Evolutionary conservation across 2,113 vertebrate species (phyloP).

Genomic region (Meleagris gallopavo): DNA sequence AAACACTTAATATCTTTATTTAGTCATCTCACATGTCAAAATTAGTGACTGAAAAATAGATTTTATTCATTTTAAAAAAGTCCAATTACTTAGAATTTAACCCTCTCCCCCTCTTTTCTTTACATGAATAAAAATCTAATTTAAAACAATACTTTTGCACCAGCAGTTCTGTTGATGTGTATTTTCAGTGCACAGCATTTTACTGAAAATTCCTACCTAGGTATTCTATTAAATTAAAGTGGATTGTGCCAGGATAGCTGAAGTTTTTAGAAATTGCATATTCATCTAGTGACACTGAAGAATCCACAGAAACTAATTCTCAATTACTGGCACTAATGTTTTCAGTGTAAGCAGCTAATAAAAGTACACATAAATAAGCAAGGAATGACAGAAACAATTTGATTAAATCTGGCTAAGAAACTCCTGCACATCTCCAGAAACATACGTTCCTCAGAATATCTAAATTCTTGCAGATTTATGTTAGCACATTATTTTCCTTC

Average conservation of each 20-base stretch:
- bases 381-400: background rate
- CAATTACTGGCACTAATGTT: background rate
- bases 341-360: background rate
- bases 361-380: background rate
- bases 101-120: background rate
- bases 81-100: background rate
- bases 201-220: background rate
- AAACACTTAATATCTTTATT: background rate
- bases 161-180: background rate
- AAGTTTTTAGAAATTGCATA: background rate
- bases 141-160: background rate
- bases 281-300: background rate
- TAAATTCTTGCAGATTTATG: background rate
- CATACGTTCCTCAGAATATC: background rate
- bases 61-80: background rate
- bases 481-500: background rate
- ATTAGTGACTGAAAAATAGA: background rate
- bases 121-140: background rate
- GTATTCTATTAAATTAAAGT: background rate
- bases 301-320: background rate
- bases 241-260: background rate
- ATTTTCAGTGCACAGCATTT: background rate
- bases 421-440: background rate
- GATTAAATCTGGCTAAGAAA: conserved; percentile 8
- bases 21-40: background rate